These are phyloP conservation scores for Orthosia incerta DNA, from an alignment of 2,888 invertebrate species.

Conservation along the genomic window DNA sequence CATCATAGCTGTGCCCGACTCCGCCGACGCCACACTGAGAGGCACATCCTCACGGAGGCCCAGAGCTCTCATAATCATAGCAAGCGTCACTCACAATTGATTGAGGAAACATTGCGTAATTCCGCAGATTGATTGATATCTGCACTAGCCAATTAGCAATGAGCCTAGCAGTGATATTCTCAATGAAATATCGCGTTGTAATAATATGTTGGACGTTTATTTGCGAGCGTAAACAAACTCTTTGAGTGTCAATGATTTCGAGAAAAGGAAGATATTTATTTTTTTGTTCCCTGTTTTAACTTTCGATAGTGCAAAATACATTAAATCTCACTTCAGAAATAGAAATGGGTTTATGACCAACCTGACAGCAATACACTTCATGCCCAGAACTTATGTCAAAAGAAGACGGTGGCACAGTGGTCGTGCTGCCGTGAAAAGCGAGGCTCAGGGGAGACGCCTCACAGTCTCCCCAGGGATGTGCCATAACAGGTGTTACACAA, in stretches of 20 bases:
- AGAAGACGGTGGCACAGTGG: too few relatives aligned
- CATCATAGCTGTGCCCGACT: background rate
- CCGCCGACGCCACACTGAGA: background rate
- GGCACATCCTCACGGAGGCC: constrained; percentile 1
- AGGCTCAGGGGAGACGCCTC: too few relatives aligned
- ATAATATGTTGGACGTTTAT: constrained; percentile 15
- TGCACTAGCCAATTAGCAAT: constrained; percentile 25
- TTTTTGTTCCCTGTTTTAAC: background rate
- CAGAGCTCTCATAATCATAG: constrained; percentile 21
- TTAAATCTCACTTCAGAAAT: background rate
- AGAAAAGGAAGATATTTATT: background rate
- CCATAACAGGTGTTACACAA: too few relatives aligned
- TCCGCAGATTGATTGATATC: constrained; percentile 29
- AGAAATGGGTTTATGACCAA: background rate
- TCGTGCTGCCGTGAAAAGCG: too few relatives aligned
- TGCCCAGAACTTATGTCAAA: background rate
- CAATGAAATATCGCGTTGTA: constrained; percentile 4
- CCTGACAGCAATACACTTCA: too few relatives aligned
- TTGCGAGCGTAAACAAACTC: background rate
- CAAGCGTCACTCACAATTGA: constrained; percentile 40
- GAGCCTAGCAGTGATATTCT: background rate
- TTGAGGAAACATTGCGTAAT: constrained; percentile 38
- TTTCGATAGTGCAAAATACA: background rate
- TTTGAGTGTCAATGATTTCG: background rate
- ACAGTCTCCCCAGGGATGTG: too few relatives aligned